phyloP scores from a whole-genome alignment of 2,888 invertebrate genomes.

The Eubasilissa splendida region DNA sequence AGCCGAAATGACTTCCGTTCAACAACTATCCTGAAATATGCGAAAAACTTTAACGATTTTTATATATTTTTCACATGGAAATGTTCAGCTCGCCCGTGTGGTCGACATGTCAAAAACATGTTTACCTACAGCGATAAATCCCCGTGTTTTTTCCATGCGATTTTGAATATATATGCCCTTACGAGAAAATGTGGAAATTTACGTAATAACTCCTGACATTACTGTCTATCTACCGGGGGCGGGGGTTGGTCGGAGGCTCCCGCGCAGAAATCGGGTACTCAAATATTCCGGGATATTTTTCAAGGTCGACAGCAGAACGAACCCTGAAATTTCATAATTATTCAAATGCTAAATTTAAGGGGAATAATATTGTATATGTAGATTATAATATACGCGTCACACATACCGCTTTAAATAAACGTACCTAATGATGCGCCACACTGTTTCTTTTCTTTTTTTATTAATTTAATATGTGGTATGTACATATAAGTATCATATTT shows the following conservation, averaged over 20 bases:
- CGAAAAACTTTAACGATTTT: conserved; percentile 47
- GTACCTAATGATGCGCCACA: no score
- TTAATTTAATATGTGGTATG: no score
- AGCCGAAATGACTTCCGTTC: conserved; percentile 22
- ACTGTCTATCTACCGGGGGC: neutral
- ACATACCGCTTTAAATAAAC: no score
- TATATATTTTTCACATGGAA: conserved; percentile 30
- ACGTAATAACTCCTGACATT: conserved; percentile 28
- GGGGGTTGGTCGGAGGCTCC: conserved; percentile 11
- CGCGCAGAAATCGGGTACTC: conserved; percentile 18
- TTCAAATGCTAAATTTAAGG: neutral
- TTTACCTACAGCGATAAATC: conserved; percentile 27
- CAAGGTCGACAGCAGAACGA: conserved; percentile 5
- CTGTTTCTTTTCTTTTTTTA: no score
- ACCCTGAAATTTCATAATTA: neutral
- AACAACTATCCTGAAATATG: conserved; percentile 49
- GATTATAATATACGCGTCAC: no score
- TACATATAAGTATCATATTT: no score
- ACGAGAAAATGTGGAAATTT: conserved; percentile 10
- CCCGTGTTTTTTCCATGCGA: conserved; percentile 20
- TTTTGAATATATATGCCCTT: conserved; percentile 31
- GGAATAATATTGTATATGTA: no score
- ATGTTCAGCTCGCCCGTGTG: conserved; percentile 14
- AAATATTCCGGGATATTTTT: conserved; percentile 2
- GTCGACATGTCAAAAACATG: conserved; percentile 38